phyloP scores from a whole-genome alignment of 2,113 vertebrate genomes.

The Oxygymnocypris stewartii region DNA sequence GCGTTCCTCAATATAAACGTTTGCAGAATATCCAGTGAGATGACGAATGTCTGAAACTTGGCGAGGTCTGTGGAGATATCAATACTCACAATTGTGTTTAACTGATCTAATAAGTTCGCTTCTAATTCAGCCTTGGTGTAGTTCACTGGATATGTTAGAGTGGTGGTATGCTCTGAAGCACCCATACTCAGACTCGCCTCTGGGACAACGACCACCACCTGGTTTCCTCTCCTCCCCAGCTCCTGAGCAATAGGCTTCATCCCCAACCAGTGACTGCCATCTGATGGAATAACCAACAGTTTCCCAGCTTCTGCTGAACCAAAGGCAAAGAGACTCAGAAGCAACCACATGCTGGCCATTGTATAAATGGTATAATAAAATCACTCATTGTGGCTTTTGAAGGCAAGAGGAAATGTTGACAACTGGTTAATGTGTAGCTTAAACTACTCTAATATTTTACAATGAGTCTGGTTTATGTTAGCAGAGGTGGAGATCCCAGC shows the following conservation, averaged over 20 bases:
- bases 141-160: constrained; percentile 52
- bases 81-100: fast-evolving
- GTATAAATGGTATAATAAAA: neutral
- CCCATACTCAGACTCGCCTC: constrained; percentile 64
- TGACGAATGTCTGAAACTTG: neutral
- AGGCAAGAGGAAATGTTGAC: neutral
- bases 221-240: constrained; percentile 44
- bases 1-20: constrained; percentile 25
- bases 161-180: constrained; percentile 61
- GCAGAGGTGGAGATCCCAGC: neutral
- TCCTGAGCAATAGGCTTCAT: constrained; percentile 62
- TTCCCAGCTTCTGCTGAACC: constrained; percentile 63
- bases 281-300: constrained; percentile 57
- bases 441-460: neutral
- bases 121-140: constrained; percentile 41
- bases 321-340: constrained; percentile 44
- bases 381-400: constrained; percentile 62
- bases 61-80: constrained; percentile 49
- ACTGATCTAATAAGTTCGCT: fast-evolving
- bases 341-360: neutral
- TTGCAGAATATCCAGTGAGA: fast-evolving
- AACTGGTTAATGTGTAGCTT: neutral
- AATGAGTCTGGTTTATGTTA: neutral
- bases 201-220: constrained; percentile 61
- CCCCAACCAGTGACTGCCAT: constrained; percentile 64